Evolutionary conservation across 1,140 invertebrate genomes (phyloP).

Genomic region (Lepeophtheirus salmonis): DNA sequence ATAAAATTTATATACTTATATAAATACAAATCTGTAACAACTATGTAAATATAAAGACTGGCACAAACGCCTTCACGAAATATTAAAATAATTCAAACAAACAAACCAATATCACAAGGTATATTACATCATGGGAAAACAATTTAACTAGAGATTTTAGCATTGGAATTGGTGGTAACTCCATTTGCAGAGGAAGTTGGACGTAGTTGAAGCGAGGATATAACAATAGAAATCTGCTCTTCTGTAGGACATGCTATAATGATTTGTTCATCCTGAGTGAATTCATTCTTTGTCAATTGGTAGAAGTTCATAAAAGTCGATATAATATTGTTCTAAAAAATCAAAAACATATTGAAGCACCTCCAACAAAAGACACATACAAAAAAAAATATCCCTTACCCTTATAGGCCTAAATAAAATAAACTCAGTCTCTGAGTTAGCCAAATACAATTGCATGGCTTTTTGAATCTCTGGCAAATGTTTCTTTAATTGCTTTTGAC

Average conservation of each 20-base stretch:
- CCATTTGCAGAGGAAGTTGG: no score
- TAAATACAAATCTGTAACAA: no score
- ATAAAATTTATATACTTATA: no score
- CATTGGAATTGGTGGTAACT: no score
- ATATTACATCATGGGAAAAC: no score
- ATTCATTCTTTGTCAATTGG: slow-evolving; percentile 50
- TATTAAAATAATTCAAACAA: no score
- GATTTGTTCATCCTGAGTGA: slow-evolving; percentile 54
- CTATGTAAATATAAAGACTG: no score
- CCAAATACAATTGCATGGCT: slow-evolving; percentile 78
- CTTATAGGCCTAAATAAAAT: slow-evolving; percentile 76
- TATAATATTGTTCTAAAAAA: slow-evolving; percentile 61
- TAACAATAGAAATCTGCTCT: slow-evolving; percentile 72
- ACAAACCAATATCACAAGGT: no score
- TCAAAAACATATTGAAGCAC: slow-evolving; percentile 21
- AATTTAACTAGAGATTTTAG: no score
- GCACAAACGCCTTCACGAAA: no score
- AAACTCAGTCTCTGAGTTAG: slow-evolving; percentile 89
- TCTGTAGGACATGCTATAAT: slow-evolving; percentile 68
- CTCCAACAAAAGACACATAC: no score
- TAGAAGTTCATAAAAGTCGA: slow-evolving; percentile 61
- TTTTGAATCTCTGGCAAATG: slow-evolving; percentile 54
- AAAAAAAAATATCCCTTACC: slow-evolving; percentile 19
- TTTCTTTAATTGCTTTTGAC: background rate
- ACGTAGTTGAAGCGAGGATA: slow-evolving; percentile 38